These are phyloP conservation scores for Hiodon alosoides DNA, from an alignment of 2,113 vertebrate species.

Conservation along the genomic window DNA sequence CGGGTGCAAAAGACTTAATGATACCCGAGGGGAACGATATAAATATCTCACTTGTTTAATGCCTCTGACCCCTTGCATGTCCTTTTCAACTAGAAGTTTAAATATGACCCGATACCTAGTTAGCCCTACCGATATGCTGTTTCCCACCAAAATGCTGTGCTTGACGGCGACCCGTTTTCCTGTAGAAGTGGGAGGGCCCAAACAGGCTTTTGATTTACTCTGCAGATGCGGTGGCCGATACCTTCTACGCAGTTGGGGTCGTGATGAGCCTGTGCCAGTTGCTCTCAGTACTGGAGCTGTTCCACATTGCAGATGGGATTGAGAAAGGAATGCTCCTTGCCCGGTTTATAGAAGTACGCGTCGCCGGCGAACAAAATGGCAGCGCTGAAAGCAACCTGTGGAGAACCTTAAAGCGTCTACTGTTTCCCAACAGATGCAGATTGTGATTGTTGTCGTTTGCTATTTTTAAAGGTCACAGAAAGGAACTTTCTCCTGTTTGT, in stretches of 20 bases:
- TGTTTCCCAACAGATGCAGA: neutral
- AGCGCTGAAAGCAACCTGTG: neutral
- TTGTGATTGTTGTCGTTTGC: neutral
- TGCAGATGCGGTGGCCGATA: constrained; percentile 78
- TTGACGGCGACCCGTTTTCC: too few relatives aligned
- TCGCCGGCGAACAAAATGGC: neutral
- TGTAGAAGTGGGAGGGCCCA: too few relatives aligned
- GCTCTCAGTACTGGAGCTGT: constrained; percentile 77
- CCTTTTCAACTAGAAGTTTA: too few relatives aligned
- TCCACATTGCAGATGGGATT: constrained; percentile 77
- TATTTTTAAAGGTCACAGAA: constrained; percentile 70
- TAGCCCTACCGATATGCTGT: too few relatives aligned
- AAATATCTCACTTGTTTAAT: too few relatives aligned
- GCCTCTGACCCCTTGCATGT: too few relatives aligned
- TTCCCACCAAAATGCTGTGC: too few relatives aligned
- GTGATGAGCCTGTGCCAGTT: constrained; percentile 85
- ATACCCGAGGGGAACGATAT: too few relatives aligned
- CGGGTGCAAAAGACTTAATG: too few relatives aligned
- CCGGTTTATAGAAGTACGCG: constrained; percentile 75
- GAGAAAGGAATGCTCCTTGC: constrained; percentile 73
- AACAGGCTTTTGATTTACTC: neutral
- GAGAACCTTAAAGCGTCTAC: neutral
- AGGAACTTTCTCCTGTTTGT: constrained; percentile 79
- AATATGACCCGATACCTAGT: too few relatives aligned
- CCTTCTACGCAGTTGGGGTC: constrained; percentile 81